Evolutionary conservation across 2,888 invertebrate genomes (phyloP).

Genomic region (Megamerina dolium): DNA sequence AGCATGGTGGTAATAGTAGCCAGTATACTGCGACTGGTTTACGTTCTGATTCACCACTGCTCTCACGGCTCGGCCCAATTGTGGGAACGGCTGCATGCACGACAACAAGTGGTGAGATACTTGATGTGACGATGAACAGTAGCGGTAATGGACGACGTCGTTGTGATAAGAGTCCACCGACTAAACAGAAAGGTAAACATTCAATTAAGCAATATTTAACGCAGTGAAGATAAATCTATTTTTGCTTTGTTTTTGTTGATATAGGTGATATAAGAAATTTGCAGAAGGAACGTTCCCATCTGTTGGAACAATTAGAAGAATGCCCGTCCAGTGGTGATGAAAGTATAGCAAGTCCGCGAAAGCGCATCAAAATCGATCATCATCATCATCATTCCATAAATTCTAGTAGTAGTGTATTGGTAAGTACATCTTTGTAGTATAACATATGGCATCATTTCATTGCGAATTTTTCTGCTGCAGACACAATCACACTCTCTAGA

Average conservation of each 20-base stretch:
- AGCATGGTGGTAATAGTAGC: constrained; percentile 45
- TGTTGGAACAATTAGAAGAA: constrained; percentile 65
- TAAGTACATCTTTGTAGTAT: constrained; percentile 26
- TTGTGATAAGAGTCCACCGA: constrained; percentile 48
- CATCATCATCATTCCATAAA: constrained; percentile 42
- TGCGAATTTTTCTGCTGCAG: constrained; percentile 16
- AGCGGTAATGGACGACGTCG: constrained; percentile 36
- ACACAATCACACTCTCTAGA: constrained; percentile 32
- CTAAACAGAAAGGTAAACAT: constrained; percentile 36
- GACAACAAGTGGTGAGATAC: constrained; percentile 27
- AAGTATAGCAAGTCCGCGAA: constrained; percentile 58
- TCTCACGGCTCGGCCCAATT: constrained; percentile 38
- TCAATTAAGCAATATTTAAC: neutral
- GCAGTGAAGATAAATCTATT: neutral
- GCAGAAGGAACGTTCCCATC: constrained; percentile 64
- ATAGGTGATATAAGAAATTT: constrained; percentile 59
- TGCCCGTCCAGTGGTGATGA: constrained; percentile 67
- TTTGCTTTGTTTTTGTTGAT: neutral
- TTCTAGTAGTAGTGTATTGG: constrained; percentile 38
- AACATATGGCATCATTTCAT: too few relatives aligned
- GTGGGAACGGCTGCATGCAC: constrained; percentile 49
- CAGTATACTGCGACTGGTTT: constrained; percentile 47
- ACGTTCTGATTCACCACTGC: constrained; percentile 42
- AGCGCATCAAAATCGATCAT: constrained; percentile 60
- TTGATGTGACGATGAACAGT: constrained; percentile 28